These are phyloP conservation scores for Epistrophe grossulariae DNA, from an alignment of 2,888 invertebrate genomes.

Conservation along the genomic window DNA sequence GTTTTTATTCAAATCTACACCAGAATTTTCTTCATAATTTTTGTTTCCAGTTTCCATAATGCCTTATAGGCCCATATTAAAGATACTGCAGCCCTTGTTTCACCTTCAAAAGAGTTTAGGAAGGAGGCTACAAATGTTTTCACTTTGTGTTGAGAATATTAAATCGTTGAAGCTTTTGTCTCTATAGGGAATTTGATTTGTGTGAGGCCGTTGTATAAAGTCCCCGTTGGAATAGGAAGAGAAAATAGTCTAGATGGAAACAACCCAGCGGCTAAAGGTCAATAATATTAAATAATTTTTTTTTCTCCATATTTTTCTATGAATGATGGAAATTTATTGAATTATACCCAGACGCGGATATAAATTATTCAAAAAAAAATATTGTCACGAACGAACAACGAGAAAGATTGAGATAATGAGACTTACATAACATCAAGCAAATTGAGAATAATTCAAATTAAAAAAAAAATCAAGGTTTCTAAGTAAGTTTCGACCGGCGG, in stretches of 20 bases:
- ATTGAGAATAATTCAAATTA: not conserved
- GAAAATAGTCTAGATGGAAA: slow-evolving; percentile 1
- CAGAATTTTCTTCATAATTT: too few species aligned
- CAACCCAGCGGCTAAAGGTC: slow-evolving; percentile 36
- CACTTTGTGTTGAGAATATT: slow-evolving; percentile 61
- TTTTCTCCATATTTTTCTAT: slow-evolving; percentile 11
- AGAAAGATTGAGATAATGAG: not conserved
- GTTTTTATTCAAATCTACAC: too few species aligned
- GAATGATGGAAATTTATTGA: slow-evolving; percentile 53
- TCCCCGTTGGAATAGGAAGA: too few species aligned
- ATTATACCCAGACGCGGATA: slow-evolving; percentile 45
- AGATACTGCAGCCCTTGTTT: not conserved
- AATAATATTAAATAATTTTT: slow-evolving; percentile 26
- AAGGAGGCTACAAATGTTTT: slow-evolving; percentile 56
- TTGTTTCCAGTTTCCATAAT: not conserved
- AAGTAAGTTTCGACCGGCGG: too few species aligned
- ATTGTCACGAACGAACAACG: slow-evolving; percentile 21
- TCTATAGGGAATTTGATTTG: slow-evolving; percentile 56
- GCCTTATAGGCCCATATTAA: not conserved
- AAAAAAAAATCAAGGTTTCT: not conserved
- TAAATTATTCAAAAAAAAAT: slow-evolving; percentile 38
- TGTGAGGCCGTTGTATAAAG: slow-evolving; percentile 30
- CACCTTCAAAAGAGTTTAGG: not conserved
- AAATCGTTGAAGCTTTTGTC: slow-evolving; percentile 36
- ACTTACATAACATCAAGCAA: not conserved